A percentile compares a stretch with the other conserved stretches of the same genome.
phyloP scores from a whole-genome alignment of 1,140 invertebrate genomes.

The Drosophila tsacasi region DNA sequence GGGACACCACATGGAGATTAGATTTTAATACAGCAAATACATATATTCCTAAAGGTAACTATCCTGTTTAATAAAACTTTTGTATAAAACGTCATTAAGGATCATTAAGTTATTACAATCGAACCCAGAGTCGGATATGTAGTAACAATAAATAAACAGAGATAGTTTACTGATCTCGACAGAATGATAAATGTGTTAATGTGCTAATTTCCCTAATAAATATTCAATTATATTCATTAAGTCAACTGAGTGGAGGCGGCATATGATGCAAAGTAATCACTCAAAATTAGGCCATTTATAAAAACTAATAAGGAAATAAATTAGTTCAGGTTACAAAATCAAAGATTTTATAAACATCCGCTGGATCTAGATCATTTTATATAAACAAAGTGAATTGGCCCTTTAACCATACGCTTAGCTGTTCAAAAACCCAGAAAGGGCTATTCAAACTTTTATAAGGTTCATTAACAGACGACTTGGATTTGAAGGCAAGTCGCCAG shows the following conservation, averaged over 20 bases:
- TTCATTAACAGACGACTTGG: slow-evolving; percentile 1
- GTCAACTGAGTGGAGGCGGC: neutral
- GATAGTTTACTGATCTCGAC: neutral
- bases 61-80: neutral
- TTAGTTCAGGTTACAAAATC: neutral
- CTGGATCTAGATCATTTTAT: neutral
- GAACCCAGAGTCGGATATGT: neutral
- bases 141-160: neutral
- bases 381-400: neutral
- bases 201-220: slow-evolving; percentile 7
- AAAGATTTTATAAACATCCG: neutral
- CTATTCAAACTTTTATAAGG: neutral
- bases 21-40: neutral
- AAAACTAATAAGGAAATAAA: neutral
- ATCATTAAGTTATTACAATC: neutral
- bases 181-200: slow-evolving; percentile 1
- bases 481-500: slow-evolving; percentile 1
- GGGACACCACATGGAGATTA: neutral
- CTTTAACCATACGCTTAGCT: neutral
- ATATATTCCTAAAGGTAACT: neutral
- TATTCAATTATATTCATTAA: slow-evolving; percentile 3
- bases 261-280: neutral
- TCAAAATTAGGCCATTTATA: neutral
- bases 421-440: neutral
- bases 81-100: neutral